Conservation (phyloP, 2,888 invertebrate species). For the Trichopoda pennipes region DNA sequence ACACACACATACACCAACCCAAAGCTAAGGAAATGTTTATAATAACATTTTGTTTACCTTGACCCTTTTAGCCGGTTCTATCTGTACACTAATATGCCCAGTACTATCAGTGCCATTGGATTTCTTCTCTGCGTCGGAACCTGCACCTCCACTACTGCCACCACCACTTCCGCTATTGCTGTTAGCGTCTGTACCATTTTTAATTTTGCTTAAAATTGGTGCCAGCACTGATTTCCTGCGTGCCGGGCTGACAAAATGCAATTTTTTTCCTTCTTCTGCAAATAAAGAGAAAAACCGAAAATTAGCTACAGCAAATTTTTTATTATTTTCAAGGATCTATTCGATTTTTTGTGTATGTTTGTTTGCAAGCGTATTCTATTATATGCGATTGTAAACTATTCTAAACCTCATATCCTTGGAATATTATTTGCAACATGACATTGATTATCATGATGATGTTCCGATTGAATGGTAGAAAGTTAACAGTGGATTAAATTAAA, state of each 20-base stretch:
- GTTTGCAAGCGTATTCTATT: slow-evolving; percentile 6
- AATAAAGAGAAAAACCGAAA: not conserved
- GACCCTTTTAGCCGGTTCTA: slow-evolving; percentile 80
- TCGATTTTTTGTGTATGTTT: not conserved
- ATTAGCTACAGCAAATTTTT: not conserved
- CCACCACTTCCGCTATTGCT: slow-evolving; percentile 59
- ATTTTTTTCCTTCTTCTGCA: slow-evolving; percentile 80
- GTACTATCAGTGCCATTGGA: slow-evolving; percentile 72
- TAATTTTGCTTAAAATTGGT: slow-evolving; percentile 79
- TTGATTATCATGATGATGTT: slow-evolving; percentile 53
- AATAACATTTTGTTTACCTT: slow-evolving; percentile 74
- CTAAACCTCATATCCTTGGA: not conserved
- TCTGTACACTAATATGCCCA: slow-evolving; percentile 78
- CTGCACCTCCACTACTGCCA: slow-evolving; percentile 45
- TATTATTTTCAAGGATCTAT: slow-evolving; percentile 40
- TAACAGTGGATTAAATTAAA: slow-evolving; percentile 46
- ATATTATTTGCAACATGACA: slow-evolving; percentile 35
- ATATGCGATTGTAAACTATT: not conserved
- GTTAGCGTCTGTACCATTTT: slow-evolving; percentile 76
- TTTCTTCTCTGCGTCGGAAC: slow-evolving; percentile 74
- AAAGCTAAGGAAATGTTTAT: slow-evolving; percentile 11
- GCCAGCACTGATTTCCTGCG: slow-evolving; percentile 79
- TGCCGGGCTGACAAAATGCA: slow-evolving; percentile 79
- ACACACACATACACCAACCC: not conserved
- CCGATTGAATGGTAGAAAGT: slow-evolving; percentile 61